phyloP scores from a whole-genome alignment of 2,113 vertebrate genomes.

The Cepphus grylle region DNA sequence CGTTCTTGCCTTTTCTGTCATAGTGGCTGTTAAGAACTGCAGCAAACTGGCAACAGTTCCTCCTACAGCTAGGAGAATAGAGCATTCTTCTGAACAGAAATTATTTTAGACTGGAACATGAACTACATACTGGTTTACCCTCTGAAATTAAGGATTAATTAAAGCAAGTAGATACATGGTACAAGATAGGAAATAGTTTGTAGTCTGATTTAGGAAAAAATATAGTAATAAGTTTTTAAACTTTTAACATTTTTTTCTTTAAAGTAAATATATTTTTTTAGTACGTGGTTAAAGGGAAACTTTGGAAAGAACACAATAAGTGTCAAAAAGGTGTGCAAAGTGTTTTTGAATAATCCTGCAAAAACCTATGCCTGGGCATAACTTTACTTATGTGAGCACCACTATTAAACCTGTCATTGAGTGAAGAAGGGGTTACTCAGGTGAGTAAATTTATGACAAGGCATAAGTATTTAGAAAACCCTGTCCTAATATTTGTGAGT shows the following conservation, averaged over 20 bases:
- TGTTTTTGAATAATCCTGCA: background rate
- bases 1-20: conserved; percentile 35
- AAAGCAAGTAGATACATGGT: background rate
- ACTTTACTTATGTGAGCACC: background rate
- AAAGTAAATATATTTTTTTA: background rate
- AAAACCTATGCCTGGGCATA: background rate
- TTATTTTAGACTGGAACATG: background rate
- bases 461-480: background rate
- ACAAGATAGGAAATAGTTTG: background rate
- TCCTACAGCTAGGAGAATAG: background rate
- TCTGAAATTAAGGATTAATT: background rate
- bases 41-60: background rate
- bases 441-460: background rate
- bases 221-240: background rate
- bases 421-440: background rate
- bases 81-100: background rate
- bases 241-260: background rate
- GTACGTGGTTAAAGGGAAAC: background rate
- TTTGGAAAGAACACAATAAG: background rate
- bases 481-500: background rate
- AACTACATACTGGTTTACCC: background rate
- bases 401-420: background rate
- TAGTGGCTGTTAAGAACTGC: background rate
- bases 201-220: background rate
- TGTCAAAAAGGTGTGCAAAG: background rate